These are phyloP conservation scores for Pedicia rivosa DNA, from an alignment of 2,888 invertebrate genomes.

Conservation along the genomic window DNA sequence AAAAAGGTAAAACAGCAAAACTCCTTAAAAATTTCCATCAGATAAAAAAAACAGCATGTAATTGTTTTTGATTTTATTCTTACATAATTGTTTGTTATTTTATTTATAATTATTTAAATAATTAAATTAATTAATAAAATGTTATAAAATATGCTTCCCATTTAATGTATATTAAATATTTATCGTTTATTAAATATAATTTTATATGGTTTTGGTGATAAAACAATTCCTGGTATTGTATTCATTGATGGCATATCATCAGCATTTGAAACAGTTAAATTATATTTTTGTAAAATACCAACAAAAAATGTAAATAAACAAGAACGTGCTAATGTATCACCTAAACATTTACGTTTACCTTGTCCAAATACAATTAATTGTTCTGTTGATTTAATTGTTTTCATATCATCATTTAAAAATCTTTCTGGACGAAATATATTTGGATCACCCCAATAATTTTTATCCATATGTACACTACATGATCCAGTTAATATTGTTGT, in stretches of 20 bases:
- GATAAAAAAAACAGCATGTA: too few species aligned
- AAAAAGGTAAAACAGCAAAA: too few species aligned
- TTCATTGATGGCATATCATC: constrained; percentile 28
- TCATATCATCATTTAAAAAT: constrained; percentile 32
- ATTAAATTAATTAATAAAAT: too few species aligned
- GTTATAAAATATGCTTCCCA: background rate
- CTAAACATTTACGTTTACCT: constrained; percentile 48
- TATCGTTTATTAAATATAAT: constrained; percentile 21
- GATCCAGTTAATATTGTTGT: constrained; percentile 35
- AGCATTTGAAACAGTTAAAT: constrained; percentile 29
- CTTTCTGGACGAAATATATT: constrained; percentile 45
- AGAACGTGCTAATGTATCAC: constrained; percentile 42
- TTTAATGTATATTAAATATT: background rate
- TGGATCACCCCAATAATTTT: constrained; percentile 42
- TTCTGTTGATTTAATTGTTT: constrained; percentile 20
- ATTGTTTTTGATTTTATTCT: too few species aligned
- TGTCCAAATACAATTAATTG: constrained; percentile 28
- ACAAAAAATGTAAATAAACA: constrained; percentile 44
- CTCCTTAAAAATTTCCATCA: too few species aligned
- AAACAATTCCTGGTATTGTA: constrained; percentile 36
- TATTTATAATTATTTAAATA: too few species aligned
- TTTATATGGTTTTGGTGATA: constrained; percentile 38
- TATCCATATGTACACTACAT: constrained; percentile 39
- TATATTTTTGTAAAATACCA: constrained; percentile 39
- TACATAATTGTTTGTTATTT: too few species aligned